Evolutionary conservation across 2,888 invertebrate species (phyloP), one percentile per base, ranked within the genome.

Genomic region (Nomada ruficornis): DNA sequence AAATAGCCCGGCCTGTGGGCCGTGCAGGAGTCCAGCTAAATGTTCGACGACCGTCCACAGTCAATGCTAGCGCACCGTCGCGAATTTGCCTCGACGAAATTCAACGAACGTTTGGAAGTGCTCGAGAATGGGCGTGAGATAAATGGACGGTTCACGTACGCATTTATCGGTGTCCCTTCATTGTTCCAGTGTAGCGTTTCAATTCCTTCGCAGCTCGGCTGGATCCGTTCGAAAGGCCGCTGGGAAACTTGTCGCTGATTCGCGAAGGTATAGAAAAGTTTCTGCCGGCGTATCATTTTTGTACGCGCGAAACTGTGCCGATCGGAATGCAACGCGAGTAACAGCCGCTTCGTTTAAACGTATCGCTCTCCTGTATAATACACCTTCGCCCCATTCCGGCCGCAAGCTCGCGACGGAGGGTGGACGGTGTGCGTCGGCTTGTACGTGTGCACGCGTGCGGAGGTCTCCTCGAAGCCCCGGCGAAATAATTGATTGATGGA

Each of bases 401-500:
- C 36, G 18, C 11, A 9, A 42, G 5, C 10, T 7, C 26, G 20
- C 5, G 44, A 59, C 44, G 52, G 60, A 69, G 36, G 52, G 64
- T 23, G 50, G 50, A 44, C 23, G 50, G 57, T 13, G 67, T 44
- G 42, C 11, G n/a, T 36, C 42, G 64, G 15, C 47, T 0, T 15
- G 47, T 10, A 23, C 18, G 23, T 36, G 15, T 11, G 29, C 3
- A 15, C 13, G 52, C 3, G 20, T 4, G 65, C 36, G 44, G 36
- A 55, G 70, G 60, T 50, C 73, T 69, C 60, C 84, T 75, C 74
- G 63, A 78, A 78, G 83, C 63, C 70, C 62, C 80, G 65, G 77
- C 74, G 71, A 78, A 83, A 88, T 82, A 86, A 88, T 89, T 88
- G 89, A 89, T 89, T 75, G 83, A 85, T 62, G 71, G 68, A 77